Conservation (phyloP, 2,113 vertebrate genomes). For the Engystomops pustulosus region DNA sequence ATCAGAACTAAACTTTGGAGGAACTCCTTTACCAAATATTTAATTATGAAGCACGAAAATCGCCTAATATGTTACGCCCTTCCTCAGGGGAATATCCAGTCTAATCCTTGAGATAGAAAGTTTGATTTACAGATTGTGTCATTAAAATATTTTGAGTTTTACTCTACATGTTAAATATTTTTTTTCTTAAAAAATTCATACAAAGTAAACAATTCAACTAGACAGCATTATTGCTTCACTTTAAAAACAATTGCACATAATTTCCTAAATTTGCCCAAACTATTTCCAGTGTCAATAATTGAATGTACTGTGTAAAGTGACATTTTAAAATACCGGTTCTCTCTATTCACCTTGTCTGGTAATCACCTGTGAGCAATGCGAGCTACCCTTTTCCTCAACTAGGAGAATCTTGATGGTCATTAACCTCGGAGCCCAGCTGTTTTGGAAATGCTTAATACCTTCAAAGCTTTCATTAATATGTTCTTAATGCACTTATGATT, state of each 20-base stretch:
- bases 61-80: too few relatives aligned
- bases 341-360: background rate
- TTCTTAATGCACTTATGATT: background rate
- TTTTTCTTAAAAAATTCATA: too few relatives aligned
- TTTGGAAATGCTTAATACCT: background rate
- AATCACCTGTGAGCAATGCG: background rate
- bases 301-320: background rate
- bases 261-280: constrained; percentile 2
- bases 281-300: background rate
- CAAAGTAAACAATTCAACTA: too few relatives aligned
- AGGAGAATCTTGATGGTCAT: background rate
- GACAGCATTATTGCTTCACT: background rate
- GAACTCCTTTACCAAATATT: too few relatives aligned
- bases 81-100: too few relatives aligned
- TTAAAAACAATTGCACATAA: background rate
- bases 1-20: too few relatives aligned
- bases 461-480: background rate
- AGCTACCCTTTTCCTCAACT: background rate
- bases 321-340: constrained; percentile 14
- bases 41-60: too few relatives aligned
- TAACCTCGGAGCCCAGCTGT: background rate
- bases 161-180: too few relatives aligned
- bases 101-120: too few relatives aligned
- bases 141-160: too few relatives aligned
- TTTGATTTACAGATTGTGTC: too few relatives aligned